Evolutionary conservation across 2,888 invertebrate genomes (phyloP).

Genomic region (Ganaspis brasiliensis): DNA sequence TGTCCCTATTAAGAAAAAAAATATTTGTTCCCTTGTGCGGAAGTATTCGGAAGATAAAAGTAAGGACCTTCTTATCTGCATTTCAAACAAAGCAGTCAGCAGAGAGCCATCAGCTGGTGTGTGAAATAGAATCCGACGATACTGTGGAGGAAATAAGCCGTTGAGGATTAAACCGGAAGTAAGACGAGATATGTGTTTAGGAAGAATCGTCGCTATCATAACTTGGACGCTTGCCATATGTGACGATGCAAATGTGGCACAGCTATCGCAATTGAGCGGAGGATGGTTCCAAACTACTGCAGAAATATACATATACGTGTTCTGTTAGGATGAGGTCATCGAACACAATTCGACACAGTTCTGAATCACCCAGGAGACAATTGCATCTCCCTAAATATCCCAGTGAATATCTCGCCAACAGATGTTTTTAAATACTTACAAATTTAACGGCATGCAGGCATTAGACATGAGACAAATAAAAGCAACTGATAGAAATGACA

Average conservation of each 20-base stretch:
- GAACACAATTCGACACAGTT: conserved; percentile 32
- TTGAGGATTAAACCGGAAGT: conserved; percentile 31
- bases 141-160: conserved; percentile 21
- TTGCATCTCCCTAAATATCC: background rate
- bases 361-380: conserved; percentile 23
- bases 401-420: background rate
- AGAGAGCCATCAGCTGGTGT: conserved; percentile 13
- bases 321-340: conserved; percentile 22
- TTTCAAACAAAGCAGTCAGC: background rate
- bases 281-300: conserved; percentile 28
- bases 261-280: conserved; percentile 33
- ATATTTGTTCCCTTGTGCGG: too few species aligned
- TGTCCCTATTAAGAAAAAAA: too few species aligned
- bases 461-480: too few species aligned
- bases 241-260: conserved; percentile 26
- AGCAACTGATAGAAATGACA: too few species aligned
- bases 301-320: background rate
- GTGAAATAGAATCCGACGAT: conserved; percentile 9
- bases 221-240: conserved; percentile 36
- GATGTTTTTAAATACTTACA: background rate
- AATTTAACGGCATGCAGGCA: too few species aligned
- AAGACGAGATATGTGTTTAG: conserved; percentile 33
- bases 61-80: background rate
- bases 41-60: background rate
- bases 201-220: conserved; percentile 23